Percentiles rank a stretch among this genome's conserved stretches.
Evolutionary conservation across 2,797 vertebrate genomes (phyloP).

Genomic region (Vultur gryphus): DNA sequence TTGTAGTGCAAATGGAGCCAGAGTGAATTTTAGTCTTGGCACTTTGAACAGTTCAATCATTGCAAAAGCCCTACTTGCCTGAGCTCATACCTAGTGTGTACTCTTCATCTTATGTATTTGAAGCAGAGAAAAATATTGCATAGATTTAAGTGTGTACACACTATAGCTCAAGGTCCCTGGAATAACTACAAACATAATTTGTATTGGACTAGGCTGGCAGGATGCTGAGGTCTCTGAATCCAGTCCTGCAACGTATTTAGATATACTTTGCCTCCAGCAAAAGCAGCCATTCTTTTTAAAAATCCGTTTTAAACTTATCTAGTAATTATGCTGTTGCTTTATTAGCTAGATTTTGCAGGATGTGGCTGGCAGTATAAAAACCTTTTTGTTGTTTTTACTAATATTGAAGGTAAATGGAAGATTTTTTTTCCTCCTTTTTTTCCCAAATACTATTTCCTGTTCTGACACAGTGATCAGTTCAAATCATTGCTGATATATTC

Average conservation of each 20-base stretch:
- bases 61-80: background rate
- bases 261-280: background rate
- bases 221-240: conserved; percentile 7
- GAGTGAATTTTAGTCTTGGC: background rate
- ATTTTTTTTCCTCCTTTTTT: background rate
- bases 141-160: background rate
- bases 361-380: background rate
- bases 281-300: conserved; percentile 5
- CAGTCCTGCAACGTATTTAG: background rate
- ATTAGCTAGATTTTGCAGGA: conserved; percentile 10
- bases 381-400: background rate
- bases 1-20: background rate
- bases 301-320: conserved; percentile 33
- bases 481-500: background rate
- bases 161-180: background rate
- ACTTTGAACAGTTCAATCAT: background rate
- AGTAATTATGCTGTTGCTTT: background rate
- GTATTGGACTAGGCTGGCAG: background rate
- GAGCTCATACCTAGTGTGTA: background rate
- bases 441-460: background rate
- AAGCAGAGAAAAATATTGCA: background rate
- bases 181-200: background rate
- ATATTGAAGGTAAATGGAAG: background rate
- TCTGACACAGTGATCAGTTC: background rate
- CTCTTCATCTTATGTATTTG: background rate